These are phyloP conservation scores for Cephalotes varians DNA, from an alignment of 2,888 invertebrate genomes.

Conservation along the genomic window DNA sequence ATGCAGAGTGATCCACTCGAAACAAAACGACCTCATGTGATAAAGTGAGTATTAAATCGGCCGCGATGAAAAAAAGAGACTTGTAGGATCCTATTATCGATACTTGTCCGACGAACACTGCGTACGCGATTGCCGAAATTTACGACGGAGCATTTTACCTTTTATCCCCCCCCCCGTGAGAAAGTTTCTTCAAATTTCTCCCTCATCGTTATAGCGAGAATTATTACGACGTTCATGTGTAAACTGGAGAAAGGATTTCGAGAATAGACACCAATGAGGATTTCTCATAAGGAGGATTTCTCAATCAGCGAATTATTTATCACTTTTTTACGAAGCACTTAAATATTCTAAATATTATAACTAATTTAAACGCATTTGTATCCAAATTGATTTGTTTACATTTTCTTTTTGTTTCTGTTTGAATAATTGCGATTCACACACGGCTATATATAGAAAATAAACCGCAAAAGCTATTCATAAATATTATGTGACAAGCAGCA, in stretches of 20 bases:
- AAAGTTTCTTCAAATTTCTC: slow-evolving; percentile 37
- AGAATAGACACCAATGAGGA: not conserved
- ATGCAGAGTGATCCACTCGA: slow-evolving; percentile 75
- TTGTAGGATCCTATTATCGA: slow-evolving; percentile 67
- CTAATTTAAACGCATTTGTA: not conserved
- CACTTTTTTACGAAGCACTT: not conserved
- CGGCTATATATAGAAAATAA: not conserved
- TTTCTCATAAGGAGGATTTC: not conserved
- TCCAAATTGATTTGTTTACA: not conserved
- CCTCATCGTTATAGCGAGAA: not conserved
- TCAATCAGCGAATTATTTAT: not conserved
- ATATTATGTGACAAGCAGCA: slow-evolving; percentile 39
- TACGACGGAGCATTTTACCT: slow-evolving; percentile 33
- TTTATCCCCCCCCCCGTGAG: not conserved
- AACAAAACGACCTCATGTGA: slow-evolving; percentile 71
- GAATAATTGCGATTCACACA: slow-evolving; percentile 9
- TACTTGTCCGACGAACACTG: slow-evolving; percentile 63
- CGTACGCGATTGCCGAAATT: slow-evolving; percentile 29
- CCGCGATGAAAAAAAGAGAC: slow-evolving; percentile 55
- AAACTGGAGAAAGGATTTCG: not conserved
- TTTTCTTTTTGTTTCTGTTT: not conserved
- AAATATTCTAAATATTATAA: not conserved
- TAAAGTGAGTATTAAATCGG: slow-evolving; percentile 70
- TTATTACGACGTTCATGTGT: not conserved
- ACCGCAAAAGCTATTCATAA: slow-evolving; percentile 34